These are phyloP conservation scores for Girardia tigrina DNA, from an alignment of 2,888 invertebrate genomes.

Conservation along the genomic window DNA sequence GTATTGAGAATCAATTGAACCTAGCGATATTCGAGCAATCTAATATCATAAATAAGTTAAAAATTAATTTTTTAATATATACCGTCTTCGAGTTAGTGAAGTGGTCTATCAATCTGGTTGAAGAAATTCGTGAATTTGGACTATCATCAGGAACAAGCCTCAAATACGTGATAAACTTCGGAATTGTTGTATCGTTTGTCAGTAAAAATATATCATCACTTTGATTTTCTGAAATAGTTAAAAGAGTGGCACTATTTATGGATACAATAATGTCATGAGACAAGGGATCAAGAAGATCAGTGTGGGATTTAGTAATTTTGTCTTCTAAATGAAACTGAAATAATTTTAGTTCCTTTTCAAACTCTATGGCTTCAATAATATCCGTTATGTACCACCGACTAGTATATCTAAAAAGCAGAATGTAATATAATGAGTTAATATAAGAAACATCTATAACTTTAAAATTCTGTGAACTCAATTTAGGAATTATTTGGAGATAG, in stretches of 20 bases:
- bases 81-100: background rate
- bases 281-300: background rate
- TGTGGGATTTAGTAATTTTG: background rate
- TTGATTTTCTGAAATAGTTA: background rate
- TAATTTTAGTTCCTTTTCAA: background rate
- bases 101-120: background rate
- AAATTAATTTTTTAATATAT: background rate
- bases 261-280: background rate
- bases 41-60: background rate
- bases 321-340: background rate
- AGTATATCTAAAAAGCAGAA: background rate
- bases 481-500: no score
- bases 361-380: background rate
- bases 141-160: background rate
- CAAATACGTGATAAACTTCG: background rate
- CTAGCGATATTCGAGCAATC: background rate
- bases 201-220: background rate
- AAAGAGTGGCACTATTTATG: background rate
- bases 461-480: no score
- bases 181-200: background rate
- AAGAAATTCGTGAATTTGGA: background rate
- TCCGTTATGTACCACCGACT: background rate
- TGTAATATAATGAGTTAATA: no score
- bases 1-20: background rate
- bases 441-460: no score